Percentiles rank a stretch among this genome's conserved stretches.
Evolutionary conservation across 2,797 vertebrate genomes (phyloP).

Genomic region (Argya squamiceps): DNA sequence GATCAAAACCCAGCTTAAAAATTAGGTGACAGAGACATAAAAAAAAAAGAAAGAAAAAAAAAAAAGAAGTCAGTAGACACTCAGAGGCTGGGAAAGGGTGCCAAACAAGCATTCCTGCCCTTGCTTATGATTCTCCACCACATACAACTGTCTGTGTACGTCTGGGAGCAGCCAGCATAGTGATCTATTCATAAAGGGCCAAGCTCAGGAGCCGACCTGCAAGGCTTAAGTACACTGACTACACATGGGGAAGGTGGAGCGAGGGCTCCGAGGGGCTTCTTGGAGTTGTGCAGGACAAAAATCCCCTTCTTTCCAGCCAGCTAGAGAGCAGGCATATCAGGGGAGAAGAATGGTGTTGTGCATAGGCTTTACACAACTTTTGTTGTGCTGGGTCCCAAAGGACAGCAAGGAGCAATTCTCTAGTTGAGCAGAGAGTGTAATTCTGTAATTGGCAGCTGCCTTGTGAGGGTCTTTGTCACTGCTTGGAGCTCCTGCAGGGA

Average conservation of each 20-base stretch:
- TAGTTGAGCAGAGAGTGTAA: not conserved
- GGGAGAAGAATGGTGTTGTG: not conserved
- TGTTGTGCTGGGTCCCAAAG: no score
- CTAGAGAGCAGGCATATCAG: not conserved
- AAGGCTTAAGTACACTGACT: conserved; percentile 36
- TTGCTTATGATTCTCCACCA: conserved; percentile 32
- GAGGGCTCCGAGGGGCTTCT: conserved; percentile 1
- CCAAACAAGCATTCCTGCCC: conserved; percentile 59
- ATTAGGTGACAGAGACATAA: conserved; percentile 7
- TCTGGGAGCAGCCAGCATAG: conserved; percentile 58
- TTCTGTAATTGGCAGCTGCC: not conserved
- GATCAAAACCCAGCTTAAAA: conserved; percentile 12
- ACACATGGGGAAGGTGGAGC: not conserved
- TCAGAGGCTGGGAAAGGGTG: conserved; percentile 17
- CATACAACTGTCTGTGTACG: conserved; percentile 50
- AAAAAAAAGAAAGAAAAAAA: not conserved
- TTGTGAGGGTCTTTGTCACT: not conserved
- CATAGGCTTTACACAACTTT: not conserved
- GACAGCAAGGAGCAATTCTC: not conserved
- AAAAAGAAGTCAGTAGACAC: conserved; percentile 20
- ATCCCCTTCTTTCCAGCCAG: conserved; percentile 22
- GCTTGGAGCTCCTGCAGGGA: not conserved
- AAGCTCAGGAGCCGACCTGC: conserved; percentile 36
- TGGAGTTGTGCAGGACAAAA: conserved; percentile 37
- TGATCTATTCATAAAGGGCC: conserved; percentile 70